These are phyloP conservation scores for Harpegnathos saltator DNA, from an alignment of 1,140 invertebrate species.

Conservation along the genomic window DNA sequence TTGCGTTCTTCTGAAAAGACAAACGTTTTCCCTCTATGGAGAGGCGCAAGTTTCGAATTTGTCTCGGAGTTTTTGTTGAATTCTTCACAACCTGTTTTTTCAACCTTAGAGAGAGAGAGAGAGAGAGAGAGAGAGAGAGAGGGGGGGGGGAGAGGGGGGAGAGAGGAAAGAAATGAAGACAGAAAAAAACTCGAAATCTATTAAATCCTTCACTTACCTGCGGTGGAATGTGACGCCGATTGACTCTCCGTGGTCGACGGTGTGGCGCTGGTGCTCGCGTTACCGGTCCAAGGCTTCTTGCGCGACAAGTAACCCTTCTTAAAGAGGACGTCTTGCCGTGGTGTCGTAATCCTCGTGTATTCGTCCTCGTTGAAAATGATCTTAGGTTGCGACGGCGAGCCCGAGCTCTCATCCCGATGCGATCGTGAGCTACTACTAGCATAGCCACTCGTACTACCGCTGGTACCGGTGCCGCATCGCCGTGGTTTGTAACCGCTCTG, in stretches of 20 bases:
- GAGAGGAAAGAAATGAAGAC: no score
- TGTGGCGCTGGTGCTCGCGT: conserved; percentile 83
- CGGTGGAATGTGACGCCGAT: conserved; percentile 85
- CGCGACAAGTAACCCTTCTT: conserved; percentile 90
- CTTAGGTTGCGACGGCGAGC: conserved; percentile 78
- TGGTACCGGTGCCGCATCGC: conserved; percentile 21
- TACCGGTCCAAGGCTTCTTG: conserved; percentile 86
- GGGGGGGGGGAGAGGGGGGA: no score
- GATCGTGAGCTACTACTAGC: conserved; percentile 72
- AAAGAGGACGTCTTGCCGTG: conserved; percentile 90
- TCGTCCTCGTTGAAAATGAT: conserved; percentile 87
- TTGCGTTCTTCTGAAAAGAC: no score
- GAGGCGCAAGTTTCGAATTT: no score
- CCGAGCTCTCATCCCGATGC: conserved; percentile 74
- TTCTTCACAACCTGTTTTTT: no score
- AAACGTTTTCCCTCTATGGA: no score
- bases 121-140: no score
- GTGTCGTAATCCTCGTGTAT: conserved; percentile 90
- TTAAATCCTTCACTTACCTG: conserved; percentile 76
- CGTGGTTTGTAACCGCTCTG: conserved; percentile 74
- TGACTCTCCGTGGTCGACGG: conserved; percentile 85
- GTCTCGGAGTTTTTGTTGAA: no score
- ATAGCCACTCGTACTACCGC: conserved; percentile 74
- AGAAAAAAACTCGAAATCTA: not conserved
- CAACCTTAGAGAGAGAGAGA: no score